Evolutionary conservation across 64 coral and sea anemone species (phyloP).

Genomic region (Pocillopora verrucosa): DNA sequence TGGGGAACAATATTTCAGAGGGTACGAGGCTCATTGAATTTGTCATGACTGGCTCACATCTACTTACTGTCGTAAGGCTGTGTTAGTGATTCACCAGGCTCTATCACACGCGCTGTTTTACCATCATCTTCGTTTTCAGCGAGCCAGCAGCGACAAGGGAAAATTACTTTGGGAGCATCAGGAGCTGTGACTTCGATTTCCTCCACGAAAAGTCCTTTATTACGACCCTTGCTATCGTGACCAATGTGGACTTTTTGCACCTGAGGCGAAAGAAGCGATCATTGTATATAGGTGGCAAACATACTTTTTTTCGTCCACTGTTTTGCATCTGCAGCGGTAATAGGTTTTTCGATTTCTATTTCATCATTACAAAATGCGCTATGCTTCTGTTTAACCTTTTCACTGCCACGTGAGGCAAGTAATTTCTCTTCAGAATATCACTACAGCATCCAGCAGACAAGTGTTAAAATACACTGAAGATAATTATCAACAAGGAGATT

Average conservation of each 20-base stretch:
- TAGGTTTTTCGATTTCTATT: no score
- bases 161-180: constrained; percentile 60
- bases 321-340: neutral
- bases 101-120: constrained; percentile 68
- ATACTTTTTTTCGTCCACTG: constrained; percentile 18
- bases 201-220: constrained; percentile 85
- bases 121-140: constrained; percentile 97
- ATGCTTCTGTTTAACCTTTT: no score
- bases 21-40: no score
- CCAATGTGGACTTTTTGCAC: constrained; percentile 83
- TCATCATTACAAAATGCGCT: no score
- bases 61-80: constrained; percentile 86
- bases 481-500: no score
- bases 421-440: no score
- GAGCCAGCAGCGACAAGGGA: constrained; percentile 90
- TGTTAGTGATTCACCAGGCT: constrained; percentile 67
- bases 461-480: no score
- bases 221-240: constrained; percentile 72
- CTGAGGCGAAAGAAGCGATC: constrained; percentile 6
- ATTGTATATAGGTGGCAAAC: neutral
- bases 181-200: constrained; percentile 79
- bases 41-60: no score
- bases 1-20: no score
- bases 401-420: no score
- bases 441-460: no score